A percentile compares a stretch with the other conserved stretches of the same genome.
Conservation (phyloP, 1,140 invertebrate genomes). For the Gryon sp. region DNA sequence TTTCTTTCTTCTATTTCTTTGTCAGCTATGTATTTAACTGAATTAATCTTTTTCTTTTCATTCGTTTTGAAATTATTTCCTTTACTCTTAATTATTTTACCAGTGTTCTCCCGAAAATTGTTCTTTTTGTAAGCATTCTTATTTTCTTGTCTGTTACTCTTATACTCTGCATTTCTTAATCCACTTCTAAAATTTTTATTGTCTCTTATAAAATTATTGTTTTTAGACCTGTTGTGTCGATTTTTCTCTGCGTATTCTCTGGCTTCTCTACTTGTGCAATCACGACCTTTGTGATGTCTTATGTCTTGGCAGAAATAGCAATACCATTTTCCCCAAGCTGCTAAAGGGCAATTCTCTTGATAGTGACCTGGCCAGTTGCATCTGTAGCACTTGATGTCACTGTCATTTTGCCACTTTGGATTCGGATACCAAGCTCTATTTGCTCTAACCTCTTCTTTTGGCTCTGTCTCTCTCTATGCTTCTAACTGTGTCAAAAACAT, state of each 20-base stretch:
- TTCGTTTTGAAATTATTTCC: not conserved
- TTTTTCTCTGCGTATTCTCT: conserved; percentile 20
- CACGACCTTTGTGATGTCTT: not conserved
- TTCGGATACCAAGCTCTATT: not conserved
- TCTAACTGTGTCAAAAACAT: conserved; percentile 38
- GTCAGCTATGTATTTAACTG: not conserved
- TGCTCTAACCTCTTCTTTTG: not conserved
- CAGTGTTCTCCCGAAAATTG: conserved; percentile 6
- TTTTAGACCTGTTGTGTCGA: not conserved
- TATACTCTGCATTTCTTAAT: not conserved
- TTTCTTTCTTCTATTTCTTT: too few species aligned
- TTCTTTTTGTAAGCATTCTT: not conserved
- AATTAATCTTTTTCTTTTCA: too few species aligned
- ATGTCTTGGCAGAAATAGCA: conserved; percentile 39
- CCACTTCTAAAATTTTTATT: too few species aligned
- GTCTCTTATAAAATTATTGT: not conserved
- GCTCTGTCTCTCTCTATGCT: conserved; percentile 7
- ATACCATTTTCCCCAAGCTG: conserved; percentile 23
- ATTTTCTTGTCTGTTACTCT: not conserved
- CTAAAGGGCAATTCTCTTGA: conserved; percentile 31
- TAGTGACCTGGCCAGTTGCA: conserved; percentile 29
- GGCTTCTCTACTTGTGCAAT: conserved; percentile 18
- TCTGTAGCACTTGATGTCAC: conserved; percentile 35
- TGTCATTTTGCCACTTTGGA: too few species aligned
- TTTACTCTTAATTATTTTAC: not conserved